Base-by-base conservation (phyloP, 2,888 invertebrate species). In the Cryptophagus acutangulus region DNA sequence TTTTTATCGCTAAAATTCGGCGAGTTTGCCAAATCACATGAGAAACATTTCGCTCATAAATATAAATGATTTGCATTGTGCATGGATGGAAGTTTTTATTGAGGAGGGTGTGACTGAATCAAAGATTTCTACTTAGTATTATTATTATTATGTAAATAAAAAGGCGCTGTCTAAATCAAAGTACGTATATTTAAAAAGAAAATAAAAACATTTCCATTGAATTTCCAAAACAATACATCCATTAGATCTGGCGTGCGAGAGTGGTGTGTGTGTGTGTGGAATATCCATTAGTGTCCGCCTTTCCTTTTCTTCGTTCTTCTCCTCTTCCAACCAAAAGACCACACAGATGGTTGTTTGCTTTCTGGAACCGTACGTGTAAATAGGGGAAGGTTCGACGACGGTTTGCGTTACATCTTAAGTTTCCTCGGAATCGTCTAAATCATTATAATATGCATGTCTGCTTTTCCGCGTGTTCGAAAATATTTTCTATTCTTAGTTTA, bases 301-400 rank as follows among this genome's bases (percentile, higher is more conserved):
- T 38, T 13, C 16, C 16, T n/a, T 26, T n/a, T 4, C 12, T 3
- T 20, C 6, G 20, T 26, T 26, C 26, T 26, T n/a, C 24, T 25
- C 26, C 8, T 17, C 13, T 39, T 33, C 39, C 36, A 18, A 25
- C 15, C n/a, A n/a, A n/a, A 24, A 37, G 55, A 53, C 52, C 53
- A 54, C 52, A 52, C 51, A 52, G 33, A 36, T 29, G n/a, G 38
- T 18, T 20, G n/a, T n/a, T n/a, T n/a, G n/a, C n/a, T n/a, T n/a
- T n/a, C n/a, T n/a, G n/a, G n/a, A n/a, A n/a, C n/a, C n/a, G n/a
- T n/a, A n/a, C n/a, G n/a, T n/a, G n/a, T n/a, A n/a, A n/a, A n/a
- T n/a, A n/a, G n/a, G n/a, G n/a, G n/a, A n/a, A n/a, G n/a, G n/a
- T n/a, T n/a, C n/a, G n/a, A n/a, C n/a, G n/a, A n/a, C n/a, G n/a